phyloP scores from a whole-genome alignment of 2,113 vertebrate species.

The Felis catus region DNA sequence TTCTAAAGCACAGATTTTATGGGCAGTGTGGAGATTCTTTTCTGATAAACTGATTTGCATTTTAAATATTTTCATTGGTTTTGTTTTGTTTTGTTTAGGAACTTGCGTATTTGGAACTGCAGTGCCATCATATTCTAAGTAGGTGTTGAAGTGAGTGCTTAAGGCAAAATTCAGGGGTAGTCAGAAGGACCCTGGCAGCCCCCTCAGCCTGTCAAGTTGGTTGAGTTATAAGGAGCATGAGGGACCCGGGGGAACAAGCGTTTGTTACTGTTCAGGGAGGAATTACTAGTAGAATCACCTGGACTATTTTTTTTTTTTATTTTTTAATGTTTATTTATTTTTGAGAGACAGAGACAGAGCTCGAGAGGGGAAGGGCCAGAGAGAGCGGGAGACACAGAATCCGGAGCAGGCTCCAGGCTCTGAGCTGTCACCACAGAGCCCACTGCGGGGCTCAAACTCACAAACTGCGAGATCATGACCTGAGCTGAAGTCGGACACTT shows the following conservation, averaged over 20 bases:
- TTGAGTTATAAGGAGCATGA: background rate
- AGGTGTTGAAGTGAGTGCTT: slow-evolving; percentile 19
- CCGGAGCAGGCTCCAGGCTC: too few species aligned
- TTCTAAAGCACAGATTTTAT: background rate
- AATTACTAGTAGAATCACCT: background rate
- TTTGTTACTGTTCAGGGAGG: background rate
- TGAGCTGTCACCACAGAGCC: too few species aligned
- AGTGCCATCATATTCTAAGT: background rate
- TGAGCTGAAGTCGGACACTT: too few species aligned
- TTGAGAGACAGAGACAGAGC: too few species aligned
- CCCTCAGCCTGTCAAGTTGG: slow-evolving; percentile 16
- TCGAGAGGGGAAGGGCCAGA: too few species aligned
- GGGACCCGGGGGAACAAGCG: background rate
- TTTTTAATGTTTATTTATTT: too few species aligned
- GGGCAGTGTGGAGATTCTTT: background rate
- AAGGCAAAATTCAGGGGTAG: background rate
- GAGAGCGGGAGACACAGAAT: too few species aligned
- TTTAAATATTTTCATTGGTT: slow-evolving; percentile 2
- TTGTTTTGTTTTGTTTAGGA: slow-evolving; percentile 35
- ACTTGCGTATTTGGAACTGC: background rate
- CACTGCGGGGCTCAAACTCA: too few species aligned
- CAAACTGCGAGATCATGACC: too few species aligned
- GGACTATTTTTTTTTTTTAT: background rate
- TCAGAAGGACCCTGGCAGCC: background rate
- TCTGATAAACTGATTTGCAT: background rate